Percentiles rank a stretch among this genome's conserved stretches.
phyloP scores from a whole-genome alignment of 2,797 vertebrate species.

The Lagodon rhomboides region DNA sequence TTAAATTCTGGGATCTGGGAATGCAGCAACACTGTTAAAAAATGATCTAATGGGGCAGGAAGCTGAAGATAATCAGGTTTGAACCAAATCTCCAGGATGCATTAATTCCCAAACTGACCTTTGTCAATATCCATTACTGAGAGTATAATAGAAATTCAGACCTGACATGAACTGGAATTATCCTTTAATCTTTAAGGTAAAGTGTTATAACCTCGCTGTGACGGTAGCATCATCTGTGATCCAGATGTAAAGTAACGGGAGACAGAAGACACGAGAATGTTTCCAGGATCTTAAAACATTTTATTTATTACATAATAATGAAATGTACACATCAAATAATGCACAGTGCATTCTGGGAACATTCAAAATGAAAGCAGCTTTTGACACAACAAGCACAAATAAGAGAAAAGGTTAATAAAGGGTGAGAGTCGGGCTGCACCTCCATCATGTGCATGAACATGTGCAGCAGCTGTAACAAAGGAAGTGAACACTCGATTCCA shows the following conservation, averaged over 20 bases:
- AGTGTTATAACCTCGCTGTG: not conserved
- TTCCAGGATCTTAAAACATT: constrained; percentile 63
- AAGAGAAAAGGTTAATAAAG: constrained; percentile 2
- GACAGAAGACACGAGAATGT: not conserved
- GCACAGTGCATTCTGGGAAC: constrained; percentile 49
- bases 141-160: no score
- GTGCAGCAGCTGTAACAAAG: not conserved
- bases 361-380: constrained; percentile 58
- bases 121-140: no score
- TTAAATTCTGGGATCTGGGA: no score
- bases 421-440: not conserved
- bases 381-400: constrained; percentile 46
- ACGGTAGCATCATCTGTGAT: not conserved
- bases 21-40: no score
- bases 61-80: no score
- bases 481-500: not conserved
- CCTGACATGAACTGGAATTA: not conserved
- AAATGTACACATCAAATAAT: constrained; percentile 57
- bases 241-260: not conserved
- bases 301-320: constrained; percentile 70
- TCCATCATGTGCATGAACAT: not conserved
- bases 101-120: no score
- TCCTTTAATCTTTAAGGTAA: not conserved
- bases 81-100: no score
- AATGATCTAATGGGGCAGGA: no score